These are phyloP conservation scores for Gallinago jamesoni DNA, from an alignment of 2,113 vertebrate genomes.

Conservation along the genomic window DNA sequence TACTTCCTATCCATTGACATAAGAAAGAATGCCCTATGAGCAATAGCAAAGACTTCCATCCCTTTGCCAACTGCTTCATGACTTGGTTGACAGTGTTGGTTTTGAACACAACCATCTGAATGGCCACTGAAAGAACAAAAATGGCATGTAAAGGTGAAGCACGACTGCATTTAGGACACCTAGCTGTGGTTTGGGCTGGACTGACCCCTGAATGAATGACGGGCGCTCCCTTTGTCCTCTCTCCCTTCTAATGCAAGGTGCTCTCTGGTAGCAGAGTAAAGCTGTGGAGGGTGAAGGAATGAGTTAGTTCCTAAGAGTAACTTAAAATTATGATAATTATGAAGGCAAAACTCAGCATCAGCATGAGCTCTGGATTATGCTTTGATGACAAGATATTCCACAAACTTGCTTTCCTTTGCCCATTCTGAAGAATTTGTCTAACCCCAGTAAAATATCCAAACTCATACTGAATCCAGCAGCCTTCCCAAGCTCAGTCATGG, in stretches of 20 bases:
- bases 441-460: background rate
- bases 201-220: background rate
- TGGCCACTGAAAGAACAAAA: background rate
- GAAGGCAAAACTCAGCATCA: background rate
- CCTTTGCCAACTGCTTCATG: fast-evolving
- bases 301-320: background rate
- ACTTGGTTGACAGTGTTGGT: background rate
- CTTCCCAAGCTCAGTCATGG: background rate
- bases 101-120: background rate
- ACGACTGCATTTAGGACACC: fast-evolving
- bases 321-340: background rate
- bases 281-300: fast-evolving
- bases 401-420: background rate
- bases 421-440: background rate
- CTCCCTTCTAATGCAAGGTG: background rate
- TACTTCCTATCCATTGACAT: background rate
- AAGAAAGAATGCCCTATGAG: background rate
- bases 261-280: background rate
- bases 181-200: background rate
- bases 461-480: background rate
- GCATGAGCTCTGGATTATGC: background rate
- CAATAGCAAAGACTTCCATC: background rate
- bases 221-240: background rate
- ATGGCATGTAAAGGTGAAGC: background rate
- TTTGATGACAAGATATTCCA: background rate